Conservation (phyloP, 2,113 vertebrate genomes). For the Cryptoleucopteryx plumbea region DNA sequence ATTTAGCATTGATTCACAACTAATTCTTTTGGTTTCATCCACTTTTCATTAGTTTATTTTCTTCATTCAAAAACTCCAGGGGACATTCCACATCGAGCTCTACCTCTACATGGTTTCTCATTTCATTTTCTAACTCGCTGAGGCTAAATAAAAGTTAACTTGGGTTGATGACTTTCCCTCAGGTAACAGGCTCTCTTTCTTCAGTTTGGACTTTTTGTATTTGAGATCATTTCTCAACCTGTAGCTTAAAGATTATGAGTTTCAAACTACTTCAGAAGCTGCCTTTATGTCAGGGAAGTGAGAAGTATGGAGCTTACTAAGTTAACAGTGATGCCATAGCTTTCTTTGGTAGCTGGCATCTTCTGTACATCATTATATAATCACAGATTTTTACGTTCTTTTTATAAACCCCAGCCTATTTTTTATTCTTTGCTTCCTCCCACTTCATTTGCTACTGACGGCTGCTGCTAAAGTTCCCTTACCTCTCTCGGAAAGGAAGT, state of each 20-base stretch:
- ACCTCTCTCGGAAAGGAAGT: constrained; percentile 66
- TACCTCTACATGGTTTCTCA: not conserved
- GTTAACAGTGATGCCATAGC: not conserved
- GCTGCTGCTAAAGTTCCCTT: constrained; percentile 36
- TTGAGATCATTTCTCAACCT: not conserved
- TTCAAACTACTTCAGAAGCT: not conserved
- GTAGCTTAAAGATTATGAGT: not conserved
- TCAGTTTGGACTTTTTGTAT: not conserved
- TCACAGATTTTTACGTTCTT: constrained; percentile 30
- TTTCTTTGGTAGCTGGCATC: not conserved
- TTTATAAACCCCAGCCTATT: constrained; percentile 51
- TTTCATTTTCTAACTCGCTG: not conserved
- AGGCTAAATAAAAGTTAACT: not conserved
- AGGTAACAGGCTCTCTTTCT: not conserved
- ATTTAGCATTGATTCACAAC: not conserved
- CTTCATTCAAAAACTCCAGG: not conserved
- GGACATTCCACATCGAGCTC: not conserved
- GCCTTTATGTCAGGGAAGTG: not conserved
- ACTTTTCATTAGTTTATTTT: not conserved
- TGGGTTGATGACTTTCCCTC: not conserved
- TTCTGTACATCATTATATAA: constrained; percentile 46
- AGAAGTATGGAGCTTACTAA: not conserved
- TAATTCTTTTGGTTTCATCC: not conserved
- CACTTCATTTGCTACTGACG: constrained; percentile 34
- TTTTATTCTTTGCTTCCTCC: constrained; percentile 47